phyloP scores from a whole-genome alignment of 2,797 vertebrate genomes.

The Gymnothorax javanicus region DNA sequence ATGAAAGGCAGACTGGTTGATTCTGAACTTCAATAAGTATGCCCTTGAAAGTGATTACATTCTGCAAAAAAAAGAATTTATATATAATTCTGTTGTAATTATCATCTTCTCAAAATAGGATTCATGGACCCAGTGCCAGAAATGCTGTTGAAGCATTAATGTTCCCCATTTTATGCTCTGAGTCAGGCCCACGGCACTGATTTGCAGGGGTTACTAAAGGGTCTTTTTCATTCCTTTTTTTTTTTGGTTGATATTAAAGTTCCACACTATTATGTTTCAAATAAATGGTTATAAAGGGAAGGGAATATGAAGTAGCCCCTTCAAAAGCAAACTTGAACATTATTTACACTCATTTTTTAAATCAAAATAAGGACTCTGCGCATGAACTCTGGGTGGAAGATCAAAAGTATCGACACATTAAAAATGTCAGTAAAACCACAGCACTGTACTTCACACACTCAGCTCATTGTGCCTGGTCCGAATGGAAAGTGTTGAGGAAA shows the following conservation, averaged over 20 bases:
- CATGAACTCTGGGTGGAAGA: background rate
- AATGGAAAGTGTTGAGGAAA: constrained; percentile 55
- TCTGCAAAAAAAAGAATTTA: background rate
- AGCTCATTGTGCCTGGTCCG: constrained; percentile 41
- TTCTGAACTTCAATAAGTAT: background rate
- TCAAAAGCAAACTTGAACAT: background rate
- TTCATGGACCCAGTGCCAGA: no score
- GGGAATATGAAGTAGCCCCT: background rate
- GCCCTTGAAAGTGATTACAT: background rate
- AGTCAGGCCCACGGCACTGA: background rate
- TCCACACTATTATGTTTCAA: background rate
- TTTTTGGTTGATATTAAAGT: background rate
- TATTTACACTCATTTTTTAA: background rate
- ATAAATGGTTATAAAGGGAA: background rate
- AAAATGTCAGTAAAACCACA: constrained; percentile 26
- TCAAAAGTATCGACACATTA: constrained; percentile 7
- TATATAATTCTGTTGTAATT: background rate
- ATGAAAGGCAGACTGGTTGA: background rate
- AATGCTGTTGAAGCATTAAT: background rate
- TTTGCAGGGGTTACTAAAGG: background rate
- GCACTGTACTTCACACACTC: constrained; percentile 25
- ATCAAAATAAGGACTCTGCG: background rate
- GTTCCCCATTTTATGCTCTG: background rate
- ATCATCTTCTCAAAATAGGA: background rate
- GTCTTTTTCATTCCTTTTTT: background rate